Percentiles rank a stretch among this genome's conserved stretches.
phyloP scores from a whole-genome alignment of 2,888 invertebrate species.

The Halictus ligatus region DNA sequence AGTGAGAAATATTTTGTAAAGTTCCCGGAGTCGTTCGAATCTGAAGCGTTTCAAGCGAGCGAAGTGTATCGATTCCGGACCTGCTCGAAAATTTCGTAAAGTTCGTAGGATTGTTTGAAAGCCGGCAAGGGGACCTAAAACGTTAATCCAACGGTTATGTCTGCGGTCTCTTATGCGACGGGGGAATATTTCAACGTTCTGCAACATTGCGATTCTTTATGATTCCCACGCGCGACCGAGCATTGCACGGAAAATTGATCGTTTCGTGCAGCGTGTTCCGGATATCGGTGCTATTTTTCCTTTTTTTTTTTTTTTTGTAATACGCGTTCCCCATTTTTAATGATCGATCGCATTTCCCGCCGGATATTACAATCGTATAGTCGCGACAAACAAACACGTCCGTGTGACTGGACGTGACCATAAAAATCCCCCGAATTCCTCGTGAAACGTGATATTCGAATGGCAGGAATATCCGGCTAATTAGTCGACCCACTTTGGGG shows the following conservation, averaged over 20 bases:
- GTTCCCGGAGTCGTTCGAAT: neutral
- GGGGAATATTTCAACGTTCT: neutral
- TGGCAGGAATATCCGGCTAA: conserved; percentile 41
- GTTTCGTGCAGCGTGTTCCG: neutral
- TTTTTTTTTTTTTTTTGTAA: too few relatives aligned
- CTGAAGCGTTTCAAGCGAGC: neutral
- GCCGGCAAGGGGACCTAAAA: neutral
- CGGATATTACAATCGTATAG: neutral
- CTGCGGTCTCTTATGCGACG: neutral
- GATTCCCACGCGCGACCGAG: neutral
- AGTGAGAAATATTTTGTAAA: neutral
- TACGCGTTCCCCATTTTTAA: neutral
- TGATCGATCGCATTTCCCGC: neutral
- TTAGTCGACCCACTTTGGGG: conserved; percentile 51
- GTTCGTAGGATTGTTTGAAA: neutral
- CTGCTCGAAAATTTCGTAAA: neutral
- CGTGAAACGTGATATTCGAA: conserved; percentile 39
- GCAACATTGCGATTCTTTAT: neutral
- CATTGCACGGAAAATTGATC: neutral
- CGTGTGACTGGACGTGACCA: neutral
- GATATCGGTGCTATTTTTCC: neutral
- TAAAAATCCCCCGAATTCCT: neutral
- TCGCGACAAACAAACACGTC: neutral
- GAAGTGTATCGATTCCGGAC: too few relatives aligned
- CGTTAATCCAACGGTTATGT: neutral